Evolutionary conservation across 2,113 vertebrate species (phyloP), one percentile per base, ranked within the genome.

Genomic region (Cottus gobio): DNA sequence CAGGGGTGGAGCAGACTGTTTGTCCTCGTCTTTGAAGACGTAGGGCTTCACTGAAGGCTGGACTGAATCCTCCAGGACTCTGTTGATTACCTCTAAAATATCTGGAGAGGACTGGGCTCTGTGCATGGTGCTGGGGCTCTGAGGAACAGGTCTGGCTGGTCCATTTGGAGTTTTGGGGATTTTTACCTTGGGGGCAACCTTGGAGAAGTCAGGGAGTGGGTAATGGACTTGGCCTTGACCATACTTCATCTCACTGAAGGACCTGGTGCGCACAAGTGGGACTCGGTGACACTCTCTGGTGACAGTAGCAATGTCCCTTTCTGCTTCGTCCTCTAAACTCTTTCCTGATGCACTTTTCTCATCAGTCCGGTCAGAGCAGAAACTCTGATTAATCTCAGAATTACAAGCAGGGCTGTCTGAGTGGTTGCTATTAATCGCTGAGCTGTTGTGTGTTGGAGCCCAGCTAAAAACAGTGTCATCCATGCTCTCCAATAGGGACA

Each of bases 401-500:
- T 61, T 16, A 48, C 28, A 68, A 2, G 16, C 37, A 50, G 24
- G 9, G 24, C 62, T 82, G n/a, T 75, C 70, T 42, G 62, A 64
- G 13, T 56, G 44, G 44, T 74, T 30, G 36, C 12, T 36, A 7
- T 20, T 8, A 26, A n/a, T 13, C 18, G 24, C 11, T 54, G n/a
- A 24, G 36, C 31, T 77, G 68, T 68, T 82, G 75, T 36, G 68
- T 54, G 39, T 34, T 28, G 70, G 73, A 56, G 75, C 86, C 30
- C 22, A 54, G 88, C 91, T 94, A 1, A 71, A 67, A 50, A 82
- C 37, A 0, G 92, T 87, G 85, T 96, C 94, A 57, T 95, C 91
- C 71, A 93, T 60, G 82, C 96, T 96, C 13, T 97, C 96, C 10
- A 94, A 85, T 28, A 94, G 88, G 7, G 95, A 96, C 15, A 85